Evolutionary conservation across 1,140 invertebrate species (phyloP), one percentile per base, ranked within the genome.

Genomic region (Phymastichus coffea): DNA sequence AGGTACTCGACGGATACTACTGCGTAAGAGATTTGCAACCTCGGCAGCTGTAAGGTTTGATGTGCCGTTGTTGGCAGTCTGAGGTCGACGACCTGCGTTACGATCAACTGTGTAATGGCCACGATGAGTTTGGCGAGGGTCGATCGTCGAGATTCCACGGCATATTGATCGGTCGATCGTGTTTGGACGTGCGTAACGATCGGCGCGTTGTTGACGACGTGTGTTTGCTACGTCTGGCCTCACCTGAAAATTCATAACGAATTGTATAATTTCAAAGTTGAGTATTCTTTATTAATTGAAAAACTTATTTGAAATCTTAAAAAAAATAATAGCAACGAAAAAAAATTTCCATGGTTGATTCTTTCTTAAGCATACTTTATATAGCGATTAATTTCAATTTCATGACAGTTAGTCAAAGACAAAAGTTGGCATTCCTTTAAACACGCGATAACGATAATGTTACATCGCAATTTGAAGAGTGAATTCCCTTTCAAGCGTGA

Each of bases 1-100:
- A n/a, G n/a, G n/a, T n/a, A n/a, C n/a, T n/a, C 83, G 75, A 25
- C 83, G 74, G 49, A 86, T 83, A 53, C 84, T 85, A 65, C 81
- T 85, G 12, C 85, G 72, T 28, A 86, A 62, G 8, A 86, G 75
- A 49, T 80, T 83, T 12, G 84, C 84, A 1, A 86, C 84, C 56
- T 85, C 82, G 8, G 80, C 78, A 8, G 82, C 83, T 2, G 84
- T 84, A 26, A 85, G 61, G 33, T 78, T 80, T 2, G 78, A 78
- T 8, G 70, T 49, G 52, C 23, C 43, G 30, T 23, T 38, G 49
- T n/a, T 63, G n/a, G n/a, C n/a, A n/a, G n/a, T n/a, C n/a, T n/a
- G n/a, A n/a, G n/a, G 60, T 30, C 51, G 63, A 67, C 64, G 38
- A 65, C 69, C 23, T 61, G 67, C 37, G 64, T 60, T 40, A 10